Conservation (phyloP, 2,888 invertebrate genomes). For the Uropetala carovei region DNA sequence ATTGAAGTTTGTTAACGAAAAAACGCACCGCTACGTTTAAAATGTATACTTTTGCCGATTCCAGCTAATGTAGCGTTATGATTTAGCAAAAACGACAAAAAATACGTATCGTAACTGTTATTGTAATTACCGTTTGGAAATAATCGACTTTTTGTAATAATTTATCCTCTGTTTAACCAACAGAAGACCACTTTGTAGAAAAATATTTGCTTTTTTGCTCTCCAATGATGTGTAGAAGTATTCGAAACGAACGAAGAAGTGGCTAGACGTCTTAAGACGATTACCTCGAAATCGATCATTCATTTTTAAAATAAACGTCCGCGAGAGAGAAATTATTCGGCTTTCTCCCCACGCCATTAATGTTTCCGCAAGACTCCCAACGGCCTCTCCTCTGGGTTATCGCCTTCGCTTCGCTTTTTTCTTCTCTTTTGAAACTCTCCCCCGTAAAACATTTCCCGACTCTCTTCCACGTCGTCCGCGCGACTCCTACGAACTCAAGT, state of each 20-base stretch:
- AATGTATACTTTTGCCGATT: no score
- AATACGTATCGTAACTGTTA: no score
- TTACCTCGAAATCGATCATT: not conserved
- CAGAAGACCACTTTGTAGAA: no score
- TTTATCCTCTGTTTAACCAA: no score
- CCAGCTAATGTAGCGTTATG: no score
- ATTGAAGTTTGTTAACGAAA: no score
- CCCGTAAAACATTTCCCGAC: not conserved
- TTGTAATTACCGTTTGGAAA: no score
- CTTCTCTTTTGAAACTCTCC: not conserved
- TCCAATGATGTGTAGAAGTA: not conserved
- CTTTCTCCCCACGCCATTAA: not conserved
- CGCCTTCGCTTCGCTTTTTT: not conserved
- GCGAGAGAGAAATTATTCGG: not conserved
- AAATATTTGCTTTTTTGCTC: no score
- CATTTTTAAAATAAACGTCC: not conserved
- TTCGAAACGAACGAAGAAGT: not conserved
- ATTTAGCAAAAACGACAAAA: no score
- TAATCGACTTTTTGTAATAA: no score
- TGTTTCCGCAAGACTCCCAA: not conserved
- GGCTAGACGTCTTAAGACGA: not conserved
- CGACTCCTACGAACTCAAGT: not conserved
- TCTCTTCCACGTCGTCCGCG: not conserved
- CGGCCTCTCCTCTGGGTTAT: not conserved
- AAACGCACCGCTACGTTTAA: no score